Evolutionary conservation across 2,797 vertebrate species (phyloP).

Genomic region (Jordanella pulchra): DNA sequence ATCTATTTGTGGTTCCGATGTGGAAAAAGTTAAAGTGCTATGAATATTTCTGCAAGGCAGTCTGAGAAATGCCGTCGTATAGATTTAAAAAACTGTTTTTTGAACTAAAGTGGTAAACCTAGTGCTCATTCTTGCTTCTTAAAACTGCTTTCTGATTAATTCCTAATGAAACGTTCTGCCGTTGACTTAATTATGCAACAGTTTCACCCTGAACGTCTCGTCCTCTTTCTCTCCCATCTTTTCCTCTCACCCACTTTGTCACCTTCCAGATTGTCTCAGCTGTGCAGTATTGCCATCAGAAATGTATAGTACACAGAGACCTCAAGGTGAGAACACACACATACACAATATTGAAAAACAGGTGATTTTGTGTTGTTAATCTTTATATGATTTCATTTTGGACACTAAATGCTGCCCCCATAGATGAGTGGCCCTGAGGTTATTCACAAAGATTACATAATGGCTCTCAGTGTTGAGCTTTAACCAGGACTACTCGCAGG

Average conservation of each 20-base stretch:
- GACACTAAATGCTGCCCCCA: constrained; percentile 28
- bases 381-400: constrained; percentile 36
- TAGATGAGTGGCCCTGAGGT: constrained; percentile 30
- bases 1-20: neutral
- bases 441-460: constrained; percentile 47
- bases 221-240: neutral
- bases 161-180: constrained; percentile 20
- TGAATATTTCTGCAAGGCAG: constrained; percentile 1
- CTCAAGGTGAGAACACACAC: constrained; percentile 86
- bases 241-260: constrained; percentile 20
- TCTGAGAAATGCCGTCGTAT: neutral
- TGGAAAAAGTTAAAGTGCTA: neutral
- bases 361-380: constrained; percentile 28
- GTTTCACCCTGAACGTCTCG: neutral
- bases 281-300: constrained; percentile 98
- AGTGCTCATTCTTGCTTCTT: neutral
- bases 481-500: neutral
- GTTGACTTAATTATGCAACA: constrained; percentile 6
- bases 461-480: neutral
- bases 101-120: constrained; percentile 1
- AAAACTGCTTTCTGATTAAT: constrained; percentile 17
- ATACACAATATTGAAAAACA: constrained; percentile 23
- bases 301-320: constrained; percentile 95
- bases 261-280: constrained; percentile 90
- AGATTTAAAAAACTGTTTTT: neutral